Evolutionary conservation across 2,113 vertebrate genomes (phyloP).

Genomic region (Acanthisitta chloris): DNA sequence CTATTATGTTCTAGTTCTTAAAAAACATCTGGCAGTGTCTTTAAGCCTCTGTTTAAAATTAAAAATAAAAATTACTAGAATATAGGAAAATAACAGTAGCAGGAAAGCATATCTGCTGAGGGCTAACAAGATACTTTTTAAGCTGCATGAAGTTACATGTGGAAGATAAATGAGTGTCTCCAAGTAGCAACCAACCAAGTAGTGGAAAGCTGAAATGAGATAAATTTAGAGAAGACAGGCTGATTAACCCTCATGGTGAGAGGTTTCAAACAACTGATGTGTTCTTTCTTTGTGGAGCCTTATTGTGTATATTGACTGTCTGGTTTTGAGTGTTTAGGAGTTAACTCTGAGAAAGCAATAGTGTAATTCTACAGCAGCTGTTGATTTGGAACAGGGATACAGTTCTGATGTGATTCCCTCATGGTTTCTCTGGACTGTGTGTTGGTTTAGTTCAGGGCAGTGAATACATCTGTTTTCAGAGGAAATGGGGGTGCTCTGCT

Average conservation of each 20-base stretch:
- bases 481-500: background rate
- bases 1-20: background rate
- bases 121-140: background rate
- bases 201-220: background rate
- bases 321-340: background rate
- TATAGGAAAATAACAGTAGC: background rate
- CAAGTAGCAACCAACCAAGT: background rate
- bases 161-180: background rate
- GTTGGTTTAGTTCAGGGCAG: background rate
- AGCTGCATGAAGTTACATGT: background rate
- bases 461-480: background rate
- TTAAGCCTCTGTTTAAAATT: background rate
- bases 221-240: background rate
- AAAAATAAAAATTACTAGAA: background rate
- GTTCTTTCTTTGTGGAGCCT: background rate
- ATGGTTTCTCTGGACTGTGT: background rate
- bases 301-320: background rate
- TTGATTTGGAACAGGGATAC: background rate
- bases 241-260: background rate
- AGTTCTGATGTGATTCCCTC: background rate
- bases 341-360: background rate
- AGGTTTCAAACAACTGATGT: background rate
- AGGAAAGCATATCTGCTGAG: background rate
- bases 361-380: background rate
- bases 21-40: background rate